Conservation (phyloP, 2,113 vertebrate species). For the Gallinago media region DNA sequence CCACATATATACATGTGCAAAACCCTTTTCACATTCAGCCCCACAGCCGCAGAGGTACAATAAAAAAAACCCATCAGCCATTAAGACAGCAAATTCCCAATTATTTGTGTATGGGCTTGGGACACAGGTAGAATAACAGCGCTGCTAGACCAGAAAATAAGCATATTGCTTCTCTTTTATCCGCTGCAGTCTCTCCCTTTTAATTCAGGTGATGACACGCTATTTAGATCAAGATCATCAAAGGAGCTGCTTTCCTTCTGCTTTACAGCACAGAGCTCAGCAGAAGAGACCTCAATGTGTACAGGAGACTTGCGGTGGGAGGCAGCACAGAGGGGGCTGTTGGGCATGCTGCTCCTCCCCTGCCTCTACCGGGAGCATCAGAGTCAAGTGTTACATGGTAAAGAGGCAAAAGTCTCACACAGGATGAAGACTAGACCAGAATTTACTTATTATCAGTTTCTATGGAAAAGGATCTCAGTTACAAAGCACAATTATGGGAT, state of each 20-base stretch:
- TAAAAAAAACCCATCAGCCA: neutral
- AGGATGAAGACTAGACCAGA: neutral
- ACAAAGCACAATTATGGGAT: neutral
- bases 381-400: neutral
- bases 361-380: neutral
- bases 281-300: neutral
- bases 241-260: neutral
- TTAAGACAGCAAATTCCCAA: slow-evolving; percentile 32
- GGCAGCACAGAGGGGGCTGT: neutral
- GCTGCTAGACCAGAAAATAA: slow-evolving; percentile 20
- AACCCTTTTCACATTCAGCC: neutral
- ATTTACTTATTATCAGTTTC: neutral
- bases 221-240: slow-evolving; percentile 31
- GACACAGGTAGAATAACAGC: slow-evolving; percentile 9
- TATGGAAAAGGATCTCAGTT: neutral
- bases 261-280: neutral
- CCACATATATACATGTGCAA: neutral
- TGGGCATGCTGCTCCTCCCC: accelerated
- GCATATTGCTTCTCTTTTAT: slow-evolving; percentile 32
- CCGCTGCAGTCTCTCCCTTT: neutral
- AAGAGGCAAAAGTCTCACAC: neutral
- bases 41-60: neutral
- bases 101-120: slow-evolving; percentile 27
- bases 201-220: slow-evolving; percentile 7
- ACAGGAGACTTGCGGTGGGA: neutral